Percentiles rank a stretch among this genome's conserved stretches.
phyloP scores from a whole-genome alignment of 2,113 vertebrate species.

The Carassius carassius region DNA sequence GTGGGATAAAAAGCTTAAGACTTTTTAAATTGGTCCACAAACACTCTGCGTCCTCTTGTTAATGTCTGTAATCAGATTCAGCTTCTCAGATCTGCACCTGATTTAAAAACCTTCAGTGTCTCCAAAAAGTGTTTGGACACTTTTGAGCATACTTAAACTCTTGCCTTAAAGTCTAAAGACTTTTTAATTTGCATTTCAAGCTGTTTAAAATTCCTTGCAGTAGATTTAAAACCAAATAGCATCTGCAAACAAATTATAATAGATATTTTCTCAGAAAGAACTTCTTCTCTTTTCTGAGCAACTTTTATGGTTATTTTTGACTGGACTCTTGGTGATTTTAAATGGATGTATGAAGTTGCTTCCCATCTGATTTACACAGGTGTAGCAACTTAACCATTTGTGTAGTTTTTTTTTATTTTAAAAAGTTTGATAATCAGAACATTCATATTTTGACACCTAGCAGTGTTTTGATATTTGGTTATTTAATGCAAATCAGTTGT shows the following conservation, averaged over 20 bases:
- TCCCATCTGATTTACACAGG: too few species aligned
- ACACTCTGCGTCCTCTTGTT: not conserved
- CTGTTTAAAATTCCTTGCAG: too few species aligned
- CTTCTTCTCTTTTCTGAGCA: too few species aligned
- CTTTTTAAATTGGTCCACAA: conserved; percentile 22
- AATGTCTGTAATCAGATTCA: not conserved
- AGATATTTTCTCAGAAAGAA: too few species aligned
- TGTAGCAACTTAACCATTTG: too few species aligned
- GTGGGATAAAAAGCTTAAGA: conserved; percentile 26
- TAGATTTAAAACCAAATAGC: too few species aligned
- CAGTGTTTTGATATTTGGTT: not conserved
- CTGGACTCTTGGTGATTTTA: too few species aligned
- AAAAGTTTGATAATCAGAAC: not conserved
- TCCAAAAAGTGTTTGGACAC: not conserved
- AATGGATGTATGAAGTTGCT: too few species aligned
- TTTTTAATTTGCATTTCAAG: not conserved
- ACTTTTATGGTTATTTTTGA: too few species aligned
- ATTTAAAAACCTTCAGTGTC: not conserved
- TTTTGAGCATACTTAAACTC: not conserved
- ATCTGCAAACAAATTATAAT: too few species aligned
- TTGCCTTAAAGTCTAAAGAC: not conserved
- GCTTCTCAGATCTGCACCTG: not conserved
- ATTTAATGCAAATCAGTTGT: not conserved
- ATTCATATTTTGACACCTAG: not conserved
- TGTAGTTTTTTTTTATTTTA: too few species aligned